phyloP scores from a whole-genome alignment of 2,888 invertebrate species.

The Gymnosoma rotundatum region DNA sequence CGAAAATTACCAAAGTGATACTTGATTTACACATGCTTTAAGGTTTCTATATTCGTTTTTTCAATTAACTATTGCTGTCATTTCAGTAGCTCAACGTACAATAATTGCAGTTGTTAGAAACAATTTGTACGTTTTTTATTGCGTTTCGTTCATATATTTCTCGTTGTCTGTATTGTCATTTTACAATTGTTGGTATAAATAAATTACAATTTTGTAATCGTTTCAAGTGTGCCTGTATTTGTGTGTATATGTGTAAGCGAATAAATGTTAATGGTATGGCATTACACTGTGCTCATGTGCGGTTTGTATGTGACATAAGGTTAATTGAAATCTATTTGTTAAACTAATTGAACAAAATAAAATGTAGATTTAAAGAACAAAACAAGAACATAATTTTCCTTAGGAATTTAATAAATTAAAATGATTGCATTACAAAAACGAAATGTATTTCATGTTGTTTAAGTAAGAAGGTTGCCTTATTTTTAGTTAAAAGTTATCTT shows the following conservation, averaged over 20 bases:
- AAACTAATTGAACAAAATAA: constrained; percentile 51
- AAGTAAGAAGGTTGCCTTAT: no score
- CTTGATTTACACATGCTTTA: constrained; percentile 52
- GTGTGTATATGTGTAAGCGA: neutral
- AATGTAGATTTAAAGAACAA: constrained; percentile 15
- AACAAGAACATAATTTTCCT: neutral
- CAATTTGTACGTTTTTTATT: constrained; percentile 43
- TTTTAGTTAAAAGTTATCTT: no score
- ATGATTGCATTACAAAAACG: neutral
- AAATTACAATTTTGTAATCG: constrained; percentile 5
- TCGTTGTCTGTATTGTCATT: constrained; percentile 30
- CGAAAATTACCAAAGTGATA: constrained; percentile 55
- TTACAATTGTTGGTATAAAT: constrained; percentile 23
- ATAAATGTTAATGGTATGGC: constrained; percentile 9
- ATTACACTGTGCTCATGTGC: neutral
- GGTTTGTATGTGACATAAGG: constrained; percentile 57
- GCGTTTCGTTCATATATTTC: constrained; percentile 8
- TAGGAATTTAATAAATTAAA: constrained; percentile 21
- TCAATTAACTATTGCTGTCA: constrained; percentile 11
- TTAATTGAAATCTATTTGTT: constrained; percentile 68
- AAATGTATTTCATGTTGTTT: neutral
- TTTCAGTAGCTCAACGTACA: constrained; percentile 16
- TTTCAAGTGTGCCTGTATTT: neutral
- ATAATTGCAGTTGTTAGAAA: constrained; percentile 46
- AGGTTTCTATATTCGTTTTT: constrained; percentile 33